phyloP scores from a whole-genome alignment of 53 echinoderm and acorn worm genomes.

The Patiria pectinifera region DNA sequence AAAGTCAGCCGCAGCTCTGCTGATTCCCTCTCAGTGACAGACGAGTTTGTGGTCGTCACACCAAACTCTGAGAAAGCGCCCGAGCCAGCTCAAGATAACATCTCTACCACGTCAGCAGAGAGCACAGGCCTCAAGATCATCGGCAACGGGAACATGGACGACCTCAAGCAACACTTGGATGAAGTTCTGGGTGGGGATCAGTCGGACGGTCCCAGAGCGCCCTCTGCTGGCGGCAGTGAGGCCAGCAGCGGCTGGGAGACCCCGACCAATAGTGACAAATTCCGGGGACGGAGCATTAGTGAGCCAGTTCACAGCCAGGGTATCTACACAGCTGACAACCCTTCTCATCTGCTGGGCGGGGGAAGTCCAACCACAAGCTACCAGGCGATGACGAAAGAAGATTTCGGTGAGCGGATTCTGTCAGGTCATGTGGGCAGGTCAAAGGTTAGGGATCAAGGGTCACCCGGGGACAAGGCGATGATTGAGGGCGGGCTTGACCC shows the following conservation, averaged over 20 bases:
- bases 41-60: slow-evolving; percentile 94
- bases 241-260: slow-evolving; percentile 44
- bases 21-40: slow-evolving; percentile 91
- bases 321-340: slow-evolving; percentile 53
- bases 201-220: slow-evolving; percentile 45
- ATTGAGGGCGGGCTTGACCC: slow-evolving; percentile 68
- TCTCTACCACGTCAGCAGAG: slow-evolving; percentile 26
- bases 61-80: slow-evolving; percentile 76
- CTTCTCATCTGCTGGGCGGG: slow-evolving; percentile 30
- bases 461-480: slow-evolving; percentile 9
- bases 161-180: slow-evolving; percentile 87
- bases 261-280: slow-evolving; percentile 36
- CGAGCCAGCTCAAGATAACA: slow-evolving; percentile 11
- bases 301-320: slow-evolving; percentile 31
- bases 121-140: slow-evolving; percentile 91
- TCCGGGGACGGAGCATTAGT: slow-evolving; percentile 22
- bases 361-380: slow-evolving; percentile 28
- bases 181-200: slow-evolving; percentile 90
- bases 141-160: slow-evolving; percentile 98
- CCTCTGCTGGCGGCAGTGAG: neutral
- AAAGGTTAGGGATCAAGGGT: slow-evolving; percentile 48
- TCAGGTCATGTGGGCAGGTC: slow-evolving; percentile 80
- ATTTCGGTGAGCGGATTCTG: slow-evolving; percentile 79
- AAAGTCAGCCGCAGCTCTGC: slow-evolving; percentile 91
- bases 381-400: slow-evolving; percentile 44